phyloP scores from a whole-genome alignment of 2,797 vertebrate genomes.

The Anguilla marmorata region DNA sequence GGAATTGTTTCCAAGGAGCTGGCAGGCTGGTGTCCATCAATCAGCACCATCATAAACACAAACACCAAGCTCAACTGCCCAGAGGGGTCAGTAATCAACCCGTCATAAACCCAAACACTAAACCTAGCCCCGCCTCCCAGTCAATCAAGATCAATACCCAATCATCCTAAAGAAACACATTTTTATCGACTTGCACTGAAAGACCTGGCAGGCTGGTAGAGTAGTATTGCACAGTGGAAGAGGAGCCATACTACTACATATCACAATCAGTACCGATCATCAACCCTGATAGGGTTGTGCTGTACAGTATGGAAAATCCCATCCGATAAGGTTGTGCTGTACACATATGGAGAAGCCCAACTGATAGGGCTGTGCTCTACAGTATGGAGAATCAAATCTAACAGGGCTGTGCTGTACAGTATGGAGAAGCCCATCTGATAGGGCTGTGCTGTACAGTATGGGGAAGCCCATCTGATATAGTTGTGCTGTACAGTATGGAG shows the following conservation, averaged over 20 bases:
- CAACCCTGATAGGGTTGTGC: background rate
- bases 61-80: background rate
- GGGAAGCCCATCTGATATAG: background rate
- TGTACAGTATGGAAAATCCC: background rate
- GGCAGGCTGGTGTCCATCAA: background rate
- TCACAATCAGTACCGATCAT: background rate
- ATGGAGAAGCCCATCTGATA: background rate
- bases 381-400: background rate
- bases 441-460: background rate
- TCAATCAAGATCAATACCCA: slow-evolving; percentile 3
- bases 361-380: background rate
- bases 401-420: background rate
- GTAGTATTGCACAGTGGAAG: too few relatives aligned
- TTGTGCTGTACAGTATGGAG: background rate
- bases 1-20: background rate
- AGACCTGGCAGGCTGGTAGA: background rate
- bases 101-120: background rate
- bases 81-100: background rate
- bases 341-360: background rate
- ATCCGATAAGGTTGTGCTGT: background rate
- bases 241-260: background rate
- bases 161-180: background rate
- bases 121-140: background rate
- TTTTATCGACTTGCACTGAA: background rate
- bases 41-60: background rate